A percentile compares a stretch with the other conserved stretches of the same genome.
Conservation (phyloP, 2,797 vertebrate genomes). For the Syngnathus rostellatus region DNA sequence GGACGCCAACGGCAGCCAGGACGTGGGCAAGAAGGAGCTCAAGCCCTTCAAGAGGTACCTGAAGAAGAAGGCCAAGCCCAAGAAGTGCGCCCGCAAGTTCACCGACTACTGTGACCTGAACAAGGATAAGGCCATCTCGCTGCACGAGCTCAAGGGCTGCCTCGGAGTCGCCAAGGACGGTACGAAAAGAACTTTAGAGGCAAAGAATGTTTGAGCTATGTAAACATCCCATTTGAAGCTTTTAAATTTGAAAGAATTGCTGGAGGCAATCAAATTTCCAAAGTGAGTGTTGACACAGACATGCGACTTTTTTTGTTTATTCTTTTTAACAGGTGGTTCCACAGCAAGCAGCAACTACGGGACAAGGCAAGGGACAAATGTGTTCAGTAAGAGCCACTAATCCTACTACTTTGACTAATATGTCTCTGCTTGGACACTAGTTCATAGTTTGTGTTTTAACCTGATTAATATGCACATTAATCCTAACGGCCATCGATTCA, state of each 20-base stretch:
- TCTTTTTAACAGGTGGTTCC: conserved; percentile 71
- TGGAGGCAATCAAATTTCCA: too few relatives aligned
- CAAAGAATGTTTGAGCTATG: too few relatives aligned
- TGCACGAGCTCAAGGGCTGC: conserved; percentile 93
- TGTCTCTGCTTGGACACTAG: neutral
- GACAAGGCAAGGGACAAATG: conserved; percentile 84
- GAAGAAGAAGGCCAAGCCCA: conserved; percentile 98
- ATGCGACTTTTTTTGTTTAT: neutral
- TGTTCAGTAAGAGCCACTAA: conserved; percentile 82
- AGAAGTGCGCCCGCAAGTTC: conserved; percentile 94
- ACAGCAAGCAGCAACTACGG: conserved; percentile 76
- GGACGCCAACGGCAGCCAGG: conserved; percentile 87
- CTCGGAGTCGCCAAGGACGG: conserved; percentile 93
- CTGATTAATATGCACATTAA: neutral
- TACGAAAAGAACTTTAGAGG: conserved; percentile 39
- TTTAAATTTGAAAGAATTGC: too few relatives aligned
- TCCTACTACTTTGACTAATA: conserved; percentile 51
- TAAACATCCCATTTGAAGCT: too few relatives aligned
- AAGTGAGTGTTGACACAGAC: neutral
- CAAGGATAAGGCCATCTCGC: conserved; percentile 90
- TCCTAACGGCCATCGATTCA: neutral
- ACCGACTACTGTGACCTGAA: conserved; percentile 97
- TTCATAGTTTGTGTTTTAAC: neutral
- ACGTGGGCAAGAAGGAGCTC: conserved; percentile 94
- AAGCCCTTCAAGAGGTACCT: conserved; percentile 95